Percentiles rank a stretch among this genome's conserved stretches.
Evolutionary conservation across 2,113 vertebrate genomes (phyloP).

Genomic region (Hoplias malabaricus): DNA sequence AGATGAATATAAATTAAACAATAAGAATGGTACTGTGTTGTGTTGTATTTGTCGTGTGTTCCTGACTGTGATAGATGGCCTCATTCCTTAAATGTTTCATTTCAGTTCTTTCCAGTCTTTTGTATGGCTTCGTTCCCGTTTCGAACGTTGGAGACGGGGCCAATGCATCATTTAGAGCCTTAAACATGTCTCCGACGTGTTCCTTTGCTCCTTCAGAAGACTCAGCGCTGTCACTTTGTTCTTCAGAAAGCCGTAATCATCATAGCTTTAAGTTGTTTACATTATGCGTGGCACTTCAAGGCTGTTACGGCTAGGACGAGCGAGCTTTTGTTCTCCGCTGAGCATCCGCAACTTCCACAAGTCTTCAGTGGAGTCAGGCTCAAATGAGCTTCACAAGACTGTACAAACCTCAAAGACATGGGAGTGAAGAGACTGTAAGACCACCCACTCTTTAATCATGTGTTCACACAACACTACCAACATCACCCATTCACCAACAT

Average conservation of each 20-base stretch:
- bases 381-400: neutral
- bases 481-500: too few species aligned
- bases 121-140: too few species aligned
- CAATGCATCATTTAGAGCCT: neutral
- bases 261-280: neutral
- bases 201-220: neutral
- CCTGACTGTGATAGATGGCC: too few species aligned
- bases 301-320: neutral
- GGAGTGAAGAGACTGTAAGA: neutral
- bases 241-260: neutral
- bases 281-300: neutral
- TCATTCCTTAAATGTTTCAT: too few species aligned
- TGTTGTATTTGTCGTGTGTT: too few species aligned
- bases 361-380: neutral
- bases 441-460: neutral
- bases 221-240: neutral
- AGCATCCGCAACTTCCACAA: neutral
- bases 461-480: too few species aligned
- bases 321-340: neutral
- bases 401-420: neutral
- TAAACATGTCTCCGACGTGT: neutral
- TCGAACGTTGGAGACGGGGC: too few species aligned
- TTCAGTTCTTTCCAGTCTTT: too few species aligned
- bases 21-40: too few species aligned
- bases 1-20: too few species aligned